Evolutionary conservation across 2,888 invertebrate species (phyloP).

Genomic region (Phortica okadai): DNA sequence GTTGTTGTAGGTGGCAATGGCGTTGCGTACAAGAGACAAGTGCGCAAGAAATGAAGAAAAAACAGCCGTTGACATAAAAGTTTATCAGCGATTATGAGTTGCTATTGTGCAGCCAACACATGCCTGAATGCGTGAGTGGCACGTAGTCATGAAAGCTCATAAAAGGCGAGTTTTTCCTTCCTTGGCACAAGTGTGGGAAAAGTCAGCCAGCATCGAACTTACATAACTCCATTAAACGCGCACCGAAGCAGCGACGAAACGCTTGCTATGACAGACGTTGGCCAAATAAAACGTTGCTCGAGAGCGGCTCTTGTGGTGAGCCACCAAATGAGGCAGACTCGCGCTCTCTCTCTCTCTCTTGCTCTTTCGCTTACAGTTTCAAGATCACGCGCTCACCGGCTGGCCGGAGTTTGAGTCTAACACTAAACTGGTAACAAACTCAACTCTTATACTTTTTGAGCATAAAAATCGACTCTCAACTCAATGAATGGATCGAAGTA

Average conservation of each 20-base stretch:
- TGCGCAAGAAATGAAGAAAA: background rate
- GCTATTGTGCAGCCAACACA: background rate
- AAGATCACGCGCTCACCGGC: too few species aligned
- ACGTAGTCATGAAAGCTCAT: background rate
- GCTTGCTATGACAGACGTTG: background rate
- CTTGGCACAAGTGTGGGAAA: background rate
- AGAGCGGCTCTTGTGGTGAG: background rate
- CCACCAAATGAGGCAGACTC: slow-evolving; percentile 5
- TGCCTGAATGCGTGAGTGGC: background rate
- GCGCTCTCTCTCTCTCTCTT: slow-evolving; percentile 20
- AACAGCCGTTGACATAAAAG: background rate
- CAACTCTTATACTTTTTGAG: slow-evolving; percentile 2
- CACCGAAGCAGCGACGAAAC: background rate
- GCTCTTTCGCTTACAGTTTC: background rate
- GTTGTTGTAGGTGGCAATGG: slow-evolving; percentile 18
- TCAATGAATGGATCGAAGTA: background rate
- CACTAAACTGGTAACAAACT: background rate
- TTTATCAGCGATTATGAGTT: background rate
- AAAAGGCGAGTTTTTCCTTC: background rate
- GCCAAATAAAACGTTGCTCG: background rate
- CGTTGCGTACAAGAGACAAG: background rate
- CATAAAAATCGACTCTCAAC: background rate
- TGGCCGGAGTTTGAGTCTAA: background rate
- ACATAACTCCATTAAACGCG: background rate
- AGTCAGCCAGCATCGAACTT: background rate